These are phyloP conservation scores for Heliothis virescens DNA, from an alignment of 1,140 invertebrate genomes.

Conservation along the genomic window DNA sequence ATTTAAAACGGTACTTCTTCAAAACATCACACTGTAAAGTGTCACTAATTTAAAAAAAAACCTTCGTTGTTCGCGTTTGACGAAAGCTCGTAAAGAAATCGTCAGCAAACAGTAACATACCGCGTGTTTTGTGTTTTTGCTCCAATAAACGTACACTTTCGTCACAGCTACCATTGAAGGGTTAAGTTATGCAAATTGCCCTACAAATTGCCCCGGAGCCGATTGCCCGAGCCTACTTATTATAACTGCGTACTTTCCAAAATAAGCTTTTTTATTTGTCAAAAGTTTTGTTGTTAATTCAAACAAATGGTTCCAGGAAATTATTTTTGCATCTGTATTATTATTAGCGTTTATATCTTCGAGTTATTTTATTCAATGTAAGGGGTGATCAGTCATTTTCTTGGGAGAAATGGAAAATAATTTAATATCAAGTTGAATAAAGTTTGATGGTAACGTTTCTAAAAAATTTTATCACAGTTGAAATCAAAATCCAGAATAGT, in stretches of 20 bases:
- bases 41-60: slow-evolving; percentile 15
- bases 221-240: slow-evolving; percentile 46
- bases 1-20: too few relatives aligned
- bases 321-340: slow-evolving; percentile 35
- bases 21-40: slow-evolving; percentile 6
- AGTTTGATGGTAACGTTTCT: neutral
- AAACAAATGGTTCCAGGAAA: slow-evolving; percentile 46
- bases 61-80: slow-evolving; percentile 58
- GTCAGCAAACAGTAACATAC: slow-evolving; percentile 66
- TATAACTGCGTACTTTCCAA: slow-evolving; percentile 51
- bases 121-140: slow-evolving; percentile 67
- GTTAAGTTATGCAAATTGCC: slow-evolving; percentile 83
- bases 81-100: slow-evolving; percentile 64
- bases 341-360: slow-evolving; percentile 11
- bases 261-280: slow-evolving; percentile 51
- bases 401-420: too few relatives aligned
- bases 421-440: too few relatives aligned
- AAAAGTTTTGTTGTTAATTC: slow-evolving; percentile 48
- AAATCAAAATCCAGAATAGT: too few relatives aligned
- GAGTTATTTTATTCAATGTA: slow-evolving; percentile 2
- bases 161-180: slow-evolving; percentile 68
- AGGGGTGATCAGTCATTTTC: too few relatives aligned
- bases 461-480: neutral
- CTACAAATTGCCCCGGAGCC: slow-evolving; percentile 48
- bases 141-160: slow-evolving; percentile 70